Conservation (phyloP, 2,888 invertebrate genomes). For the Achlya flavicornis region DNA sequence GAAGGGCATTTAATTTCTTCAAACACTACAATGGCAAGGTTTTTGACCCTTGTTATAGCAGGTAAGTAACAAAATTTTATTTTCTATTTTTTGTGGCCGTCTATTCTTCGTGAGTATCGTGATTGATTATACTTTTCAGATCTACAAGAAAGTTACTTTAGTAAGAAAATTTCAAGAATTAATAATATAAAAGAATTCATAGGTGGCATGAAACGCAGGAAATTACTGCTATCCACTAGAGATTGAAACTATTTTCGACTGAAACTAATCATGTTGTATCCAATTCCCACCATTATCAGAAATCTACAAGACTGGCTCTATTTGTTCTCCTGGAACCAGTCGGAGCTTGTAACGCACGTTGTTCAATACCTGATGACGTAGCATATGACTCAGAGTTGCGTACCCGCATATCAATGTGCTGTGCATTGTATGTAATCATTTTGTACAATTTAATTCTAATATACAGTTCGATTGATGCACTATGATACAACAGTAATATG, state of each 20-base stretch:
- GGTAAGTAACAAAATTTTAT: conserved; percentile 37
- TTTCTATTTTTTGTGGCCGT: conserved; percentile 22
- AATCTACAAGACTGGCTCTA: conserved; percentile 1
- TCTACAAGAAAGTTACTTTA: no score
- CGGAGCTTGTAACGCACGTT: conserved; percentile 29
- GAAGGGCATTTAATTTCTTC: conserved; percentile 51
- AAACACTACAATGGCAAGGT: conserved; percentile 49
- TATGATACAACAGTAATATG: conserved; percentile 4
- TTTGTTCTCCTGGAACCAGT: background rate
- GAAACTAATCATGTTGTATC: background rate
- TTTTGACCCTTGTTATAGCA: conserved; percentile 50
- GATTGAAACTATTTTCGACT: background rate
- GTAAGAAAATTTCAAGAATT: no score
- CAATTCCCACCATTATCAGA: background rate
- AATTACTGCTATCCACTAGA: no score
- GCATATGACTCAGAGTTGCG: conserved; percentile 40
- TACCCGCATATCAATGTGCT: conserved; percentile 38
- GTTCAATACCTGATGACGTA: conserved; percentile 45
- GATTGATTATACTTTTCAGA: no score
- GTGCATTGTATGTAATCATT: conserved; percentile 20
- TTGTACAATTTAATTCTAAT: conserved; percentile 14
- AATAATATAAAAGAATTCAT: no score
- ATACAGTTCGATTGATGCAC: conserved; percentile 6
- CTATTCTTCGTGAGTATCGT: background rate
- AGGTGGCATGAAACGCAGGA: no score